phyloP scores from a whole-genome alignment of 2,888 invertebrate species.

The Boloria euphrosyne region DNA sequence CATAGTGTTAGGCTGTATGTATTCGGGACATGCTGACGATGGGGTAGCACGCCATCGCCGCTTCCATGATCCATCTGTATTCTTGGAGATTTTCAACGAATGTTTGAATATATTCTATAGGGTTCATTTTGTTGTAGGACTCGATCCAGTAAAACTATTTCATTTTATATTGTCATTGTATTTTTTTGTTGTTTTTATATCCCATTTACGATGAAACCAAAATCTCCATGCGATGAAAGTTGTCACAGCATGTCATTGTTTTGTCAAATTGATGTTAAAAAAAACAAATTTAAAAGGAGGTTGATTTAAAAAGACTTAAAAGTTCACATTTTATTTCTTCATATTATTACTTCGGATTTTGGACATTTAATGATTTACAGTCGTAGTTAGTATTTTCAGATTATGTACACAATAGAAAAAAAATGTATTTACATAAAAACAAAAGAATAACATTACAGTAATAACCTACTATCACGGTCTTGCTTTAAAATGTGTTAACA shows the following conservation, averaged over 20 bases:
- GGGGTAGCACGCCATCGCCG: slow-evolving; percentile 66
- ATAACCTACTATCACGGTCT: too few relatives aligned
- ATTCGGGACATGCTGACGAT: slow-evolving; percentile 63
- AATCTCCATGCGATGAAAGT: too few relatives aligned
- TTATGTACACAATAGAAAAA: neutral
- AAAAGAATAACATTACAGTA: neutral
- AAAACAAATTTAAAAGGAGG: slow-evolving; percentile 6
- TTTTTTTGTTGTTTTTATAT: slow-evolving; percentile 16
- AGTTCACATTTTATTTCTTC: slow-evolving; percentile 5
- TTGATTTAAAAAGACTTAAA: too few relatives aligned
- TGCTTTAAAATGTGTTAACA: too few relatives aligned
- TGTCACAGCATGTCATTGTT: slow-evolving; percentile 11
- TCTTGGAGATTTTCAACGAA: slow-evolving; percentile 60
- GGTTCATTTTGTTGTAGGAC: slow-evolving; percentile 60
- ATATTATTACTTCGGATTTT: neutral
- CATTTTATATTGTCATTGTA: slow-evolving; percentile 23
- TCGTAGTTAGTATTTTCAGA: neutral
- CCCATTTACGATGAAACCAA: slow-evolving; percentile 16
- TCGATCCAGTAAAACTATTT: slow-evolving; percentile 21
- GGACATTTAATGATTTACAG: neutral
- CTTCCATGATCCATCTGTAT: slow-evolving; percentile 67
- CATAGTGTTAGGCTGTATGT: slow-evolving; percentile 53
- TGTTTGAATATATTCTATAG: slow-evolving; percentile 54
- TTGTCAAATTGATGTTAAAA: slow-evolving; percentile 3
- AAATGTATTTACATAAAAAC: neutral